A percentile compares a stretch with the other conserved stretches of the same genome.
phyloP scores from a whole-genome alignment of 1,140 invertebrate genomes.

The Trichonephila clavata region DNA sequence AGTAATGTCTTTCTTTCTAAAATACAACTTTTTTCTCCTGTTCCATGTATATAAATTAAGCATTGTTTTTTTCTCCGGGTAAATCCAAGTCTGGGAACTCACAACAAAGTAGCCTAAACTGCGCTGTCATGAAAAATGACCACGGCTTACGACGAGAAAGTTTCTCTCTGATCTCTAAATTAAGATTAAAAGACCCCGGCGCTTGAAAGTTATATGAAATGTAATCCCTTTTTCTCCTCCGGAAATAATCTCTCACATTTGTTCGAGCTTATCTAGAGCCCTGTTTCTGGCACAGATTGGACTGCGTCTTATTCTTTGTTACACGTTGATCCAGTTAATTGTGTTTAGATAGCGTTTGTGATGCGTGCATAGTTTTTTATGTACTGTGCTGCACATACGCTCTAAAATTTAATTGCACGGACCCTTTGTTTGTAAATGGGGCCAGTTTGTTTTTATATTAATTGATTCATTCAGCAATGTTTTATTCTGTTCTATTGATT shows the following conservation, averaged over 20 bases:
- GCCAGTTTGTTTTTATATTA: too few species aligned
- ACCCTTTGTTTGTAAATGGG: too few species aligned
- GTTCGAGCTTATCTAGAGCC: slow-evolving; percentile 16
- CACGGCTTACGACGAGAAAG: neutral
- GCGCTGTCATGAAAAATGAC: slow-evolving; percentile 38
- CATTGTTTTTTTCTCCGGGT: slow-evolving; percentile 1
- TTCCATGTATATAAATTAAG: slow-evolving; percentile 41
- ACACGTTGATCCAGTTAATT: neutral
- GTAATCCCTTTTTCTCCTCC: slow-evolving; percentile 31
- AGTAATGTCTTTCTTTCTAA: neutral
- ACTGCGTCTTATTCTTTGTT: neutral
- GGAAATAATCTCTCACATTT: slow-evolving; percentile 30
- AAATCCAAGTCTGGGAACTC: neutral
- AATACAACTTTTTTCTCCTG: neutral
- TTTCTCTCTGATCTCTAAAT: slow-evolving; percentile 35
- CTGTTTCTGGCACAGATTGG: neutral
- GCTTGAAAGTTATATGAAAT: slow-evolving; percentile 42
- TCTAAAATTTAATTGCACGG: too few species aligned
- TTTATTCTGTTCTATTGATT: too few species aligned
- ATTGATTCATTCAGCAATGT: too few species aligned
- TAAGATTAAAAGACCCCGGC: slow-evolving; percentile 51
- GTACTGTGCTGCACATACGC: too few species aligned
- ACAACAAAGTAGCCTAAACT: neutral
- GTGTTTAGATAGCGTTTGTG: neutral
- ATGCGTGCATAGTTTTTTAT: neutral